Evolutionary conservation across 2,113 vertebrate species (phyloP).

Genomic region (Stegostoma tigrinum): DNA sequence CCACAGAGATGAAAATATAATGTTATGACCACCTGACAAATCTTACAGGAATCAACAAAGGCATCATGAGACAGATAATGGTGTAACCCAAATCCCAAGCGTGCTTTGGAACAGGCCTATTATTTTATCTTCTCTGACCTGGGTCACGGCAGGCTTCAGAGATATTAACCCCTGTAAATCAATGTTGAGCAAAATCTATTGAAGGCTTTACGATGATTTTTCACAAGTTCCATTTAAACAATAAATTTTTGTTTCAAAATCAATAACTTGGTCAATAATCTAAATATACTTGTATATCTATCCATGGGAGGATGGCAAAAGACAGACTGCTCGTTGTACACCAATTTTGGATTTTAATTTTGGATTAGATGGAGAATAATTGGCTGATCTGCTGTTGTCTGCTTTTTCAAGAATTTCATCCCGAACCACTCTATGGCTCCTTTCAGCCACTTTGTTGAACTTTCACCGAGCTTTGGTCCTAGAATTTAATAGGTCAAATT

Average conservation of each 20-base stretch:
- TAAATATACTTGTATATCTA: background rate
- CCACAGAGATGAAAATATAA: background rate
- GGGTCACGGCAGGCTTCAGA: background rate
- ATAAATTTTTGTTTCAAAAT: background rate
- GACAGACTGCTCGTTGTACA: background rate
- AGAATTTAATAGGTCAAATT: background rate
- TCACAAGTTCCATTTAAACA: background rate
- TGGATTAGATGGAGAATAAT: background rate
- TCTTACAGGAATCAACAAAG: background rate
- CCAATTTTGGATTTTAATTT: too few relatives aligned
- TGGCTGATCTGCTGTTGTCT: background rate
- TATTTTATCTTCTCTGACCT: background rate
- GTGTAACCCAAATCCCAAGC: background rate
- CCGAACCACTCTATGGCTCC: background rate
- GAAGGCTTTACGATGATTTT: background rate
- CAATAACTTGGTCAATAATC: background rate
- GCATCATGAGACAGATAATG: background rate
- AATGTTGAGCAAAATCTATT: background rate
- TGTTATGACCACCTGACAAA: background rate
- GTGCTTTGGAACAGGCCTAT: background rate
- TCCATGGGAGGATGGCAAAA: background rate
- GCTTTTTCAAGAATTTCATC: background rate
- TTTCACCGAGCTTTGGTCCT: background rate
- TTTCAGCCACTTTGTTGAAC: background rate
- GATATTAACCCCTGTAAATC: background rate